A percentile compares a stretch with the other conserved stretches of the same genome.
phyloP scores from a whole-genome alignment of 2,113 vertebrate genomes.

The Coreoperca whiteheadi region DNA sequence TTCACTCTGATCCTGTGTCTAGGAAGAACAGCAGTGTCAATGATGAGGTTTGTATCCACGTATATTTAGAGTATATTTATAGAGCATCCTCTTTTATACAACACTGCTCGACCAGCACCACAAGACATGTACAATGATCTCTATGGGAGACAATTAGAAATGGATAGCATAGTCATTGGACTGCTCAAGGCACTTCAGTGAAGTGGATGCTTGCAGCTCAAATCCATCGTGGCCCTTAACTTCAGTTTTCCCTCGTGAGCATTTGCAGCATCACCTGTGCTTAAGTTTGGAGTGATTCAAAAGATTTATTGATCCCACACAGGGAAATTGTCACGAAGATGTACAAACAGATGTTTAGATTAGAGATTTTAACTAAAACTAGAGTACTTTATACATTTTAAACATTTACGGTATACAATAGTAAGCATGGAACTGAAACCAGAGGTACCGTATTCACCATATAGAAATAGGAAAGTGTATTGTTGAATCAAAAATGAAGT shows the following conservation, averaged over 20 bases:
- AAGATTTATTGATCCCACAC: neutral
- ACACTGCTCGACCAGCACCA: neutral
- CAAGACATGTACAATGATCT: neutral
- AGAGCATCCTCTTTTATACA: neutral
- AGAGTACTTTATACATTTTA: neutral
- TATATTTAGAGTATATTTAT: no score
- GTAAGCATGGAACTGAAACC: neutral
- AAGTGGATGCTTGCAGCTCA: constrained; percentile 12
- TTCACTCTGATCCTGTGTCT: constrained; percentile 94
- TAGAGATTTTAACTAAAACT: neutral
- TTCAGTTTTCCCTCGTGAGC: neutral
- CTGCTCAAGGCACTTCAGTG: neutral
- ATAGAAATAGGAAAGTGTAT: neutral
- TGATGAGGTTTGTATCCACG: constrained; percentile 82
- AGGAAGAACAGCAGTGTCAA: constrained; percentile 81
- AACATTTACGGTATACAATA: neutral
- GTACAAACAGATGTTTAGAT: no score
- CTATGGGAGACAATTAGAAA: neutral
- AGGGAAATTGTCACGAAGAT: no score
- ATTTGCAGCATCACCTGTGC: neutral
- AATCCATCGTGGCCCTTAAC: neutral
- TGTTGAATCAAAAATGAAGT: neutral
- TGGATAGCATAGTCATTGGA: neutral
- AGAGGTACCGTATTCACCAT: neutral
- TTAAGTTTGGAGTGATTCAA: neutral